Evolutionary conservation across 53 echinoderm and acorn worm species (phyloP).

Genomic region (Mesocentrotus franciscanus): DNA sequence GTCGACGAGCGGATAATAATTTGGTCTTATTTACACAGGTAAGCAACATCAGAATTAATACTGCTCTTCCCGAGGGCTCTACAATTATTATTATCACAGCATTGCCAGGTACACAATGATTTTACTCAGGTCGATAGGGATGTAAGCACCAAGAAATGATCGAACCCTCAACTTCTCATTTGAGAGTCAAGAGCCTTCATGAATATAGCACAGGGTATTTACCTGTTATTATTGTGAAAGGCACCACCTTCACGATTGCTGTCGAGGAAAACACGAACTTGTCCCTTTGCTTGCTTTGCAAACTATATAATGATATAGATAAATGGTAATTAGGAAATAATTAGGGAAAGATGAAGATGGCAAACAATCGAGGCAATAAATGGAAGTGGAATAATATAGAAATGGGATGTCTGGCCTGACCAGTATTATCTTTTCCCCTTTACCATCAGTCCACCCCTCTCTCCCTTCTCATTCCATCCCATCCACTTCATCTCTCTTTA

Average conservation of each 20-base stretch:
- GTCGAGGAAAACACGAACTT: slow-evolving; percentile 68
- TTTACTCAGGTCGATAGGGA: too few relatives aligned
- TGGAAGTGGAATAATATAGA: background rate
- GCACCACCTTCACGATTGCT: slow-evolving; percentile 77
- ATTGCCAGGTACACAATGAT: too few relatives aligned
- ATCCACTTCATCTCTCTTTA: background rate
- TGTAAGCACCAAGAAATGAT: too few relatives aligned
- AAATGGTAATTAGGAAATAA: background rate
- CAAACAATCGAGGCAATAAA: background rate
- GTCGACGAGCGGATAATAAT: too few relatives aligned
- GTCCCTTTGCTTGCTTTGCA: slow-evolving; percentile 66
- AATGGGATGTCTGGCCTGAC: background rate
- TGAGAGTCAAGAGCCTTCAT: too few relatives aligned
- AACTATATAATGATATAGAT: slow-evolving; percentile 58
- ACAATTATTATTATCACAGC: too few relatives aligned
- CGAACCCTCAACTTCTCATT: too few relatives aligned
- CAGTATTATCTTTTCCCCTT: too few relatives aligned
- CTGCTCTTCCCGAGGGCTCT: too few relatives aligned
- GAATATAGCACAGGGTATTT: background rate
- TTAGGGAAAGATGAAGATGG: background rate
- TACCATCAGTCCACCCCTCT: background rate
- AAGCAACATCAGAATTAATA: too few relatives aligned
- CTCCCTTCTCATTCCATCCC: too few relatives aligned
- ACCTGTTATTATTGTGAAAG: slow-evolving; percentile 64
- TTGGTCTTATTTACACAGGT: too few relatives aligned